These are phyloP conservation scores for Ctenochaetus hawaiiensis DNA, from an alignment of 2,797 vertebrate genomes.

Conservation along the genomic window DNA sequence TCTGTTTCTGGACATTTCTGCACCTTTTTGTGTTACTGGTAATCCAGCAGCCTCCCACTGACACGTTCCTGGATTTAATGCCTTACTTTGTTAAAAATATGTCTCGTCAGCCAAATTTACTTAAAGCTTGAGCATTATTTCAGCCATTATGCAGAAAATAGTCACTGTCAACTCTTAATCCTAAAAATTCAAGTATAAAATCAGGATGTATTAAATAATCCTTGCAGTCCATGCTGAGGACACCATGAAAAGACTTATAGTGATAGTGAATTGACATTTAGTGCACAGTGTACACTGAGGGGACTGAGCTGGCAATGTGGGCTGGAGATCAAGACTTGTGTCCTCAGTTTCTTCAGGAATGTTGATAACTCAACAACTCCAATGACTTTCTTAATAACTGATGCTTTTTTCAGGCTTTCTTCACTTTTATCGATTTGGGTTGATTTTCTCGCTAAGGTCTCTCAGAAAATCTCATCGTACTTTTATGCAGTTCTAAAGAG, in stretches of 20 bases:
- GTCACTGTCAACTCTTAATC: background rate
- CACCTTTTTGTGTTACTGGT: too few relatives aligned
- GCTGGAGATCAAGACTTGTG: background rate
- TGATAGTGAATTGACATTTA: background rate
- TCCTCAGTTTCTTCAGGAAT: too few relatives aligned
- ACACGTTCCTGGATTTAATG: too few relatives aligned
- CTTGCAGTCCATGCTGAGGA: background rate
- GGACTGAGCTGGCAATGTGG: background rate
- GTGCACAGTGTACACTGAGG: background rate
- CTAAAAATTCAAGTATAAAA: background rate
- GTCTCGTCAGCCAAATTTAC: too few relatives aligned
- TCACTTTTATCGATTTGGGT: background rate
- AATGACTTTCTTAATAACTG: too few relatives aligned
- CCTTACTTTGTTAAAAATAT: too few relatives aligned
- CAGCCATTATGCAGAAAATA: background rate
- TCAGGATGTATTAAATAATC: constrained; percentile 1
- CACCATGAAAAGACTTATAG: background rate
- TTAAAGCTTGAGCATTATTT: background rate
- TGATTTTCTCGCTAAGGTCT: background rate
- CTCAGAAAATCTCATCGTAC: background rate
- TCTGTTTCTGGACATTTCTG: too few relatives aligned
- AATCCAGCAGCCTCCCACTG: too few relatives aligned
- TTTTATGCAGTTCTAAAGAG: background rate
- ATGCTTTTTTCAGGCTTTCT: too few relatives aligned
- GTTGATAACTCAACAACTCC: too few relatives aligned